A percentile compares a stretch with the other conserved stretches of the same genome.
Evolutionary conservation across 2,797 vertebrate genomes (phyloP).

Genomic region (Erethizon dorsatum): DNA sequence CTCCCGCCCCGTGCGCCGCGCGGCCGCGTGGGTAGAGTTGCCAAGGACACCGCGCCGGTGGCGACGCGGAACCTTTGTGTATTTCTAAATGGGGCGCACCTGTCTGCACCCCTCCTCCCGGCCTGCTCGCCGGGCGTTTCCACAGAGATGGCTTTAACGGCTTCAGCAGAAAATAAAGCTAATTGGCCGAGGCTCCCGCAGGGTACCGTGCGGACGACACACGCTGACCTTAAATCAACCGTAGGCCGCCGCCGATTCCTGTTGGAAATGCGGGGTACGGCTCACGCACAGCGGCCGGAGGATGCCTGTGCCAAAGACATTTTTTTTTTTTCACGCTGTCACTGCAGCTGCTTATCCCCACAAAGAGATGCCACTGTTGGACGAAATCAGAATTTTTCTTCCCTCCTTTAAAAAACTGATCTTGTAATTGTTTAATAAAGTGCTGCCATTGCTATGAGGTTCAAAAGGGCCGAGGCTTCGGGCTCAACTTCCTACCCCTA

Average conservation of each 20-base stretch:
- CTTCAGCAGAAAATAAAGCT: conserved; percentile 55
- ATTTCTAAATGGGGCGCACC: conserved; percentile 73
- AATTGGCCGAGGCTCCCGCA: neutral
- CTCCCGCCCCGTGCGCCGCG: neutral
- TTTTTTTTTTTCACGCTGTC: neutral
- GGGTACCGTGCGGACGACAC: neutral
- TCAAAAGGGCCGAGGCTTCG: neutral
- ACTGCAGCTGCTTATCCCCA: neutral
- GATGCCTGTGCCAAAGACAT: neutral
- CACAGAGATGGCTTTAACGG: conserved; percentile 66
- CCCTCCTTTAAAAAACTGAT: neutral
- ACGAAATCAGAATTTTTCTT: neutral
- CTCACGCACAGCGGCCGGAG: neutral
- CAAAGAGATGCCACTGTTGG: neutral
- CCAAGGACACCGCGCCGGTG: conserved; percentile 61
- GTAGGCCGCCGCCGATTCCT: neutral
- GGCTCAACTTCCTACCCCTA: neutral
- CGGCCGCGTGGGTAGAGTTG: conserved; percentile 64
- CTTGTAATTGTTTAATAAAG: neutral
- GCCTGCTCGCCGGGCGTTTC: neutral
- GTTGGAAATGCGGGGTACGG: neutral
- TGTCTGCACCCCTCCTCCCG: conserved; percentile 67
- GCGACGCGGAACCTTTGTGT: conserved; percentile 74
- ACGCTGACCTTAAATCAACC: neutral
- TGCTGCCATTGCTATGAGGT: neutral